Evolutionary conservation across 2,888 invertebrate genomes (phyloP).

Genomic region (Catocala sponsa): DNA sequence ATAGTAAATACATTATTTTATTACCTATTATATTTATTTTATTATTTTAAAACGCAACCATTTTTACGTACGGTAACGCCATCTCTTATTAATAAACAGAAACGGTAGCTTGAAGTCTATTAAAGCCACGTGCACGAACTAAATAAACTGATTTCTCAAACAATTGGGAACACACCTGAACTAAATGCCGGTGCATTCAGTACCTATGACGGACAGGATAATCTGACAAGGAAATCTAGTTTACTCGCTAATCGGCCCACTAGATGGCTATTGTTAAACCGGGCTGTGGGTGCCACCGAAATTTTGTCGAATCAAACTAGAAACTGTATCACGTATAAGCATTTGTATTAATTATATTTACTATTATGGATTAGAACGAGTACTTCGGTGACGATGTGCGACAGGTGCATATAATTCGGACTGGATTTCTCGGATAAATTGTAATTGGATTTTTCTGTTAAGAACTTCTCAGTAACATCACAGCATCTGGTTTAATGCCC

Average conservation of each 20-base stretch:
- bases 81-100: constrained; percentile 13
- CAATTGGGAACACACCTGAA: constrained; percentile 52
- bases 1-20: no score
- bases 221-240: constrained; percentile 81
- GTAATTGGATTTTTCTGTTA: no score
- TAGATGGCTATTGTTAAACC: constrained; percentile 65
- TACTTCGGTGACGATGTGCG: no score
- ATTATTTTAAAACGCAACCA: no score
- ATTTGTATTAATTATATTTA: background rate
- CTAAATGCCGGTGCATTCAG: constrained; percentile 65
- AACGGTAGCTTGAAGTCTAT: constrained; percentile 12
- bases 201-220: constrained; percentile 75
- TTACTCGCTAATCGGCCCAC: constrained; percentile 74
- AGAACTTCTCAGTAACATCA: no score
- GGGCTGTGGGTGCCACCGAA: constrained; percentile 52
- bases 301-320: constrained; percentile 54
- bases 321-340: constrained; percentile 31
- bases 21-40: no score
- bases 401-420: no score
- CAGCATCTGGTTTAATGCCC: no score
- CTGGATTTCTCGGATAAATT: no score
- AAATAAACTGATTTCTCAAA: constrained; percentile 46
- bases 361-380: no score
- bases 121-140: constrained; percentile 14
- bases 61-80: background rate